Evolutionary conservation across 2,113 vertebrate genomes (phyloP), one percentile per base, ranked within the genome.

Genomic region (Megaptera novaeangliae): DNA sequence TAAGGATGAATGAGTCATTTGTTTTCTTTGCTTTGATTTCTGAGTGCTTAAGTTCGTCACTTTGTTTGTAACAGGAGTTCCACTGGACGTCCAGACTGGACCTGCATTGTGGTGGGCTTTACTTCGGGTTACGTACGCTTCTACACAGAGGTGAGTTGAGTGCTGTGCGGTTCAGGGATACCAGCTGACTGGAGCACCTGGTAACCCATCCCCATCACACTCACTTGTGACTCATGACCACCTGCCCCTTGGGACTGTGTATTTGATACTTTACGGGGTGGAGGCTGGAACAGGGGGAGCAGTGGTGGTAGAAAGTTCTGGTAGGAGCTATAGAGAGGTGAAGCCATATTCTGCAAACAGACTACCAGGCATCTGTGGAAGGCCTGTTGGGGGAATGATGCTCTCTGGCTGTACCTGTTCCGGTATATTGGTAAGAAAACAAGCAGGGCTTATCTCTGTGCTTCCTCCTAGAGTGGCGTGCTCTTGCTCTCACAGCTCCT

Each of bases 21-120:
- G 59, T 41, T 66, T 2, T 7, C 29, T 91, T 12, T 61, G 8
- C 77, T 0, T 31, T 91, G 57, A 0, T 44, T 44, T 34, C 25
- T 94, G 71, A 88, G 80, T 63, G 31, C 7, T 94, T 94, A 94
- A 64, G 61, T 61, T 14, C 75, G 1, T 15, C 78, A 0, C 71
- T 52, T 89, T 98, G 83, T 97, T 46, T 97, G 91, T 97, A 74
- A 93, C 97, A 99, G 99, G 98, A 99, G 99, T 93, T 99, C 99
- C 74, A 99, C 99, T 0, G 99, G 99, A 3, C 99, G 99, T 18
- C 99, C 99, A 18, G 99, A 99, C 98, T 99, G 99, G 99, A 99
- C 99, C 14, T 99, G 99, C 98, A 99, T 99, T 23, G 99, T 99
- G 4, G 99, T 99, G 92, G 99, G 99, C 83, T 99, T 99, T 98